Percentiles rank a stretch among this genome's conserved stretches.
Conservation (phyloP, 2,113 vertebrate species). For the Centropus bengalensis region DNA sequence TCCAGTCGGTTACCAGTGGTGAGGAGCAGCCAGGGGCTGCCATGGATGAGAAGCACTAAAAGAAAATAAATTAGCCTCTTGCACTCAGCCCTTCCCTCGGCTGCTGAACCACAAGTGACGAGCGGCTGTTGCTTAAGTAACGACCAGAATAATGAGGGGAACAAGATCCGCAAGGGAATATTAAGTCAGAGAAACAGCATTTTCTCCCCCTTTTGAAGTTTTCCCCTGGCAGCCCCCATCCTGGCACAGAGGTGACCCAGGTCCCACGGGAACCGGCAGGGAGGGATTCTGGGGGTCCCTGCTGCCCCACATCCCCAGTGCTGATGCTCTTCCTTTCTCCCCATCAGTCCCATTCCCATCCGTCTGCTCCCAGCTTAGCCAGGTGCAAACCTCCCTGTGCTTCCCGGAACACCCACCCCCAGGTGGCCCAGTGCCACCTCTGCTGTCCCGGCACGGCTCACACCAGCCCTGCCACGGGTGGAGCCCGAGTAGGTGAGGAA, state of each 20-base stretch:
- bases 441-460: too few species aligned
- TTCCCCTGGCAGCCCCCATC: neutral
- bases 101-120: slow-evolving; percentile 1
- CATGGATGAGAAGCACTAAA: slow-evolving; percentile 55
- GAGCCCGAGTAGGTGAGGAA: neutral
- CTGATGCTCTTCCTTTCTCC: neutral
- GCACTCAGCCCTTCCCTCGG: slow-evolving; percentile 51
- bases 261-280: accelerated
- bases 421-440: accelerated
- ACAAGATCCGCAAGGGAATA: neutral
- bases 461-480: neutral
- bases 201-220: slow-evolving; percentile 15
- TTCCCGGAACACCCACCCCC: neutral
- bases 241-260: accelerated
- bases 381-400: neutral
- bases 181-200: neutral
- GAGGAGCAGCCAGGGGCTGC: slow-evolving; percentile 62
- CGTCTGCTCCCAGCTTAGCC: neutral
- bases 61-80: slow-evolving; percentile 69
- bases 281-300: neutral
- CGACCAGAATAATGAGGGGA: slow-evolving; percentile 61
- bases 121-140: slow-evolving; percentile 55
- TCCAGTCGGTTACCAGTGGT: slow-evolving; percentile 48
- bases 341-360: accelerated
- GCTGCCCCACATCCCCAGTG: neutral